A percentile compares a stretch with the other conserved stretches of the same genome.
Conservation (phyloP, 2,888 invertebrate species). For the Lasioglossum figueresi region DNA sequence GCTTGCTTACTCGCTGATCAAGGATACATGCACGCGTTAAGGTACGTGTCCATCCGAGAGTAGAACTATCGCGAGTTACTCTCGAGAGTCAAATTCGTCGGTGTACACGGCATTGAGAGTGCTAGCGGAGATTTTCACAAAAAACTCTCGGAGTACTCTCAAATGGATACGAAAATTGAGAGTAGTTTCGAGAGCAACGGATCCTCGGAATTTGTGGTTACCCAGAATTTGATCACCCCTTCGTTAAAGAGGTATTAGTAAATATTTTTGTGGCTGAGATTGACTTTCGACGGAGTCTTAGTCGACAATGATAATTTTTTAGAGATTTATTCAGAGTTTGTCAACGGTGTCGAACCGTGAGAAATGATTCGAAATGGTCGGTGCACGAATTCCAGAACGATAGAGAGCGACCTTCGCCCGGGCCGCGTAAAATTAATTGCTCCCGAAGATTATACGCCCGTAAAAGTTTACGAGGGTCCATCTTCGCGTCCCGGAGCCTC, state of each 20-base stretch:
- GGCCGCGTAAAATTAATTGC: conserved; percentile 42
- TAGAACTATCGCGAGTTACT: too few relatives aligned
- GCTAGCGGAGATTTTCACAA: too few relatives aligned
- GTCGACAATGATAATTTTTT: too few relatives aligned
- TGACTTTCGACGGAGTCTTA: not conserved
- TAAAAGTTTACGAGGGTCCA: conserved; percentile 46
- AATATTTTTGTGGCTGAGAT: too few relatives aligned
- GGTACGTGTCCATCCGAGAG: too few relatives aligned
- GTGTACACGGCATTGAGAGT: too few relatives aligned
- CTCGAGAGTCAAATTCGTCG: too few relatives aligned
- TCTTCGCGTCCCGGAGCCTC: conserved; percentile 21
- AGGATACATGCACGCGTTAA: conserved; percentile 29
- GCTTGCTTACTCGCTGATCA: conserved; percentile 32
- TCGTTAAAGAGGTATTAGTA: not conserved
- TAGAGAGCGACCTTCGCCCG: not conserved
- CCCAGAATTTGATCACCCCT: not conserved
- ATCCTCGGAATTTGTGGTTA: not conserved
- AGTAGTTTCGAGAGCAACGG: too few relatives aligned
- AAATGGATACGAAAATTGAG: too few relatives aligned
- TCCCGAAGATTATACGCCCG: conserved; percentile 29
- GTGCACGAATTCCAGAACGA: not conserved
- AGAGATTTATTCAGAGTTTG: too few relatives aligned
- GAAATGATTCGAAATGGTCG: not conserved
- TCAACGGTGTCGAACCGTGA: too few relatives aligned
- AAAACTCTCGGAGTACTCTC: too few relatives aligned